These are phyloP conservation scores for Drosophila setosimentum DNA, from an alignment of 2,888 invertebrate species.

Conservation along the genomic window DNA sequence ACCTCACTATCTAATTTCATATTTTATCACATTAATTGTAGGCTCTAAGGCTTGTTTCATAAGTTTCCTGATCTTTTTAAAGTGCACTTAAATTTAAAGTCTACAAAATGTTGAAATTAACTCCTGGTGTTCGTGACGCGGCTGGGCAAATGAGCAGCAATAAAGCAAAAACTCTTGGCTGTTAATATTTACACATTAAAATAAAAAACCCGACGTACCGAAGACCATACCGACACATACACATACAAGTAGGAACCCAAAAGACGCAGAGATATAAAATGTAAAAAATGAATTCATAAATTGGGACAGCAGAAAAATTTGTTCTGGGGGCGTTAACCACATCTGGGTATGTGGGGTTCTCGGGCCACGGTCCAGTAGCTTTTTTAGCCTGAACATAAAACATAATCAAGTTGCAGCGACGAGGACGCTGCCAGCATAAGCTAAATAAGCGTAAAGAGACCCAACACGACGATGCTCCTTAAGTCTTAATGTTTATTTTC, in stretches of 20 bases:
- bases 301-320: constrained; percentile 59
- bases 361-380: constrained; percentile 62
- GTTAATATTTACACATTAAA: constrained; percentile 73
- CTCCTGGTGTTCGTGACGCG: constrained; percentile 30
- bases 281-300: constrained; percentile 50
- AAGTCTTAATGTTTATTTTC: constrained; percentile 21
- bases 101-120: constrained; percentile 37
- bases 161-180: constrained; percentile 70
- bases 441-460: constrained; percentile 25
- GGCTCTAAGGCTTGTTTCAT: background rate
- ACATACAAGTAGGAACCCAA: constrained; percentile 34
- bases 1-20: background rate
- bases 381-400: constrained; percentile 62
- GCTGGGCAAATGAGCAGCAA: constrained; percentile 72
- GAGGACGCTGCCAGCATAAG: constrained; percentile 20
- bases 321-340: constrained; percentile 25
- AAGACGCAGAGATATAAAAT: constrained; percentile 45
- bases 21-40: background rate
- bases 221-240: constrained; percentile 12
- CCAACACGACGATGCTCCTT: constrained; percentile 15
- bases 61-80: constrained; percentile 16
- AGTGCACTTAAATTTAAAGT: constrained; percentile 20
- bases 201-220: constrained; percentile 31
- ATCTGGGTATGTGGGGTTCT: constrained; percentile 31
- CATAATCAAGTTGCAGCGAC: constrained; percentile 67